phyloP scores from a whole-genome alignment of 2,113 vertebrate species.

The Centrocercus urophasianus region DNA sequence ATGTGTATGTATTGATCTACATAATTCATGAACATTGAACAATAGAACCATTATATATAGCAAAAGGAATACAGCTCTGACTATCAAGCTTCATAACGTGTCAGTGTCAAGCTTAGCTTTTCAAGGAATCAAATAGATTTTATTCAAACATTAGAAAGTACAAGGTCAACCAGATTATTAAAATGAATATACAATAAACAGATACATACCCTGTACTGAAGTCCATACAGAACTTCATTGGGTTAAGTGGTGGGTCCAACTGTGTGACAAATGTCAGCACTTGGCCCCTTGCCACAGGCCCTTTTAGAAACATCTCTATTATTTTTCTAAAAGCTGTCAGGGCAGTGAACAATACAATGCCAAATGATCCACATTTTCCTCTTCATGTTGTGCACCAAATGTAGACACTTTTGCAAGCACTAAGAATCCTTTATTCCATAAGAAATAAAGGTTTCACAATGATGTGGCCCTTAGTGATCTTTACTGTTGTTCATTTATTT shows the following conservation, averaged over 20 bases:
- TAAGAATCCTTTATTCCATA: conserved; percentile 9
- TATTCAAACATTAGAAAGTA: conserved; percentile 33
- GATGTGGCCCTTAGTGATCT: background rate
- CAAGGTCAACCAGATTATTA: conserved; percentile 46
- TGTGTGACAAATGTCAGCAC: conserved; percentile 38
- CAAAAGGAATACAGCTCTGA: conserved; percentile 37
- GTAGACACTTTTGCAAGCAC: conserved; percentile 2
- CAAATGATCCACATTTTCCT: conserved; percentile 18
- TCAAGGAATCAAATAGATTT: conserved; percentile 13
- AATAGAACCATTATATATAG: conserved; percentile 40
- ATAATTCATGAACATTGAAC: conserved; percentile 60
- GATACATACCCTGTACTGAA: background rate
- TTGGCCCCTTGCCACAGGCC: conserved; percentile 22
- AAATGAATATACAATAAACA: conserved; percentile 32
- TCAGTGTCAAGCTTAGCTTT: conserved; percentile 23
- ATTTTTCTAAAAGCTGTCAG: conserved; percentile 27
- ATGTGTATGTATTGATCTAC: conserved; percentile 20
- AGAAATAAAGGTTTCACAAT: background rate
- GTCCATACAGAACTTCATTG: background rate
- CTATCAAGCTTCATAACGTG: conserved; percentile 24
- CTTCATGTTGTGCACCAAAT: conserved; percentile 25
- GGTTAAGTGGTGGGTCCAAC: conserved; percentile 30
- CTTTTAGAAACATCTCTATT: conserved; percentile 29
- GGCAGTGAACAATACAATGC: background rate
- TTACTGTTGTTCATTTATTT: conserved; percentile 22